Percentiles rank a stretch among this genome's conserved stretches.
These are phyloP conservation scores for Troides aeacus DNA, from an alignment of 2,888 invertebrate genomes.

Conservation along the genomic window DNA sequence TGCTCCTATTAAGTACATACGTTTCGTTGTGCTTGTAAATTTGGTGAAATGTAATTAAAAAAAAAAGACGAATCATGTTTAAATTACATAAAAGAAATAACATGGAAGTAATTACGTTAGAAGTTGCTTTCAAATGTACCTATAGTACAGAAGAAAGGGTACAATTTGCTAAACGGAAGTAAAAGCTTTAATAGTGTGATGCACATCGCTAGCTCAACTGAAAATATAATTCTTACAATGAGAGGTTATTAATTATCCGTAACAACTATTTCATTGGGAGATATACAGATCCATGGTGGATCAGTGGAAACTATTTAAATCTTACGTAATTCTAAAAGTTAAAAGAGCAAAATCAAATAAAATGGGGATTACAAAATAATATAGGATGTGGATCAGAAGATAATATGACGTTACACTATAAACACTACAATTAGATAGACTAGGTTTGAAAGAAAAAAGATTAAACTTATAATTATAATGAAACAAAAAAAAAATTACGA, in stretches of 20 bases:
- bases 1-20: not conserved
- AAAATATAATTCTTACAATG: not conserved
- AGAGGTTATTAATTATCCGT: not conserved
- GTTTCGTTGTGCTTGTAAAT: conserved; percentile 24
- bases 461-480: not conserved
- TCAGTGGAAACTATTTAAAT: no score
- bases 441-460: not conserved
- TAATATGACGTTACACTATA: not conserved
- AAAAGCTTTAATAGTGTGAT: not conserved
- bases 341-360: not conserved
- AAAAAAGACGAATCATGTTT: not conserved
- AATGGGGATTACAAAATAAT: not conserved
- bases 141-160: not conserved
- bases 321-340: no score
- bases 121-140: not conserved
- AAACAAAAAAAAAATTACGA: not conserved
- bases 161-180: not conserved
- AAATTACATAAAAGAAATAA: not conserved
- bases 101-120: not conserved
- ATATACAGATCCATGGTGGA: no score
- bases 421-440: not conserved
- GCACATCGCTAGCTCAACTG: not conserved
- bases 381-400: not conserved
- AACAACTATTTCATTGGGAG: not conserved
- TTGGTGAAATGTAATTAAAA: not conserved